Percentiles rank a stretch among this genome's conserved stretches.
Evolutionary conservation across 2,113 vertebrate species (phyloP).

Genomic region (Xiphias gladius): DNA sequence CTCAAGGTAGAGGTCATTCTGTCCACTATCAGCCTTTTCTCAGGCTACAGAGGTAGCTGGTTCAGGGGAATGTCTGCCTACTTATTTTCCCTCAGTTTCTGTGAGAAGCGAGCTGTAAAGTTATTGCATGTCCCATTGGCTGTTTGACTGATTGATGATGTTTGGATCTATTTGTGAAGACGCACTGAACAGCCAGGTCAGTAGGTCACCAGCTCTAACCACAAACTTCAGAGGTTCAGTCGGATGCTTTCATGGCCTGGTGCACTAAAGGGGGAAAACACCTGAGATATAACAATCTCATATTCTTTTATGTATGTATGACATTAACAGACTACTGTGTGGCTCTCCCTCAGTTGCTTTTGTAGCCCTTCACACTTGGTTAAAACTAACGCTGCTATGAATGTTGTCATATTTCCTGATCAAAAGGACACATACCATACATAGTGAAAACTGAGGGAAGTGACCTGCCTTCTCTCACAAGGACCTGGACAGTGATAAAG

Average conservation of each 20-base stretch:
- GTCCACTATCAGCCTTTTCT: slow-evolving; percentile 30
- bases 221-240: slow-evolving; percentile 5
- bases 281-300: not conserved
- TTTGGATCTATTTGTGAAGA: slow-evolving; percentile 44
- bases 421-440: not conserved
- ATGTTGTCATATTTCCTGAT: slow-evolving; percentile 40
- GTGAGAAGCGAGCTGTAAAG: slow-evolving; percentile 37
- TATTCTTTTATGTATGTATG: slow-evolving; percentile 20
- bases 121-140: slow-evolving; percentile 57
- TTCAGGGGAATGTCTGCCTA: slow-evolving; percentile 24
- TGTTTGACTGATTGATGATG: slow-evolving; percentile 32
- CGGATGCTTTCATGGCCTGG: not conserved
- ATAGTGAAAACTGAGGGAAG: slow-evolving; percentile 15
- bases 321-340: slow-evolving; percentile 35
- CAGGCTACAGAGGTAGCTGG: slow-evolving; percentile 33
- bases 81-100: slow-evolving; percentile 21
- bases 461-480: slow-evolving; percentile 42
- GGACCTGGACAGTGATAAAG: slow-evolving; percentile 29
- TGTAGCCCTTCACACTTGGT: slow-evolving; percentile 45
- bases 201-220: slow-evolving; percentile 11
- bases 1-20: slow-evolving; percentile 36
- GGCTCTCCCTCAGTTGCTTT: slow-evolving; percentile 34
- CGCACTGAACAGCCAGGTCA: slow-evolving; percentile 15
- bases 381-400: slow-evolving; percentile 70
- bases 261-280: not conserved